Percentiles rank a stretch among this genome's conserved stretches.
Evolutionary conservation across 2,888 invertebrate genomes (phyloP).

Genomic region (Acleris holmiana): DNA sequence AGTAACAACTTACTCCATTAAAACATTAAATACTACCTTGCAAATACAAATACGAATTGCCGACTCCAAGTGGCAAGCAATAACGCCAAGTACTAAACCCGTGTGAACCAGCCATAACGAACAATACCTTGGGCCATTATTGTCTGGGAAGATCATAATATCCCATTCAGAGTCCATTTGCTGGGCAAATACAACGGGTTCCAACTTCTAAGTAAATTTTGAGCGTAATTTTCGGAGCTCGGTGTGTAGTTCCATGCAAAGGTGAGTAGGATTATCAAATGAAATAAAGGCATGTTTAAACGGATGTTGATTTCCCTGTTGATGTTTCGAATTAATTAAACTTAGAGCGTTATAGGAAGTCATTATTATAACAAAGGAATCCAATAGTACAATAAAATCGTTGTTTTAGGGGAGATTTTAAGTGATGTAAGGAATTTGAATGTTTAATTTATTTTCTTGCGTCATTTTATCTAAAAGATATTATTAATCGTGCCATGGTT

Average conservation of each 20-base stretch:
- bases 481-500: no score
- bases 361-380: neutral
- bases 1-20: no score
- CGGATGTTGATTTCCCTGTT: neutral
- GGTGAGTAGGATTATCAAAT: constrained; percentile 5
- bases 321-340: constrained; percentile 5
- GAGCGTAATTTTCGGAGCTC: neutral
- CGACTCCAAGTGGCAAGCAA: no score
- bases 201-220: constrained; percentile 11
- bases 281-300: constrained; percentile 4
- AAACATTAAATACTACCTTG: no score
- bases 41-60: no score
- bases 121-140: constrained; percentile 20
- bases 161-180: neutral
- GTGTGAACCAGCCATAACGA: neutral
- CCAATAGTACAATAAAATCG: neutral
- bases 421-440: no score
- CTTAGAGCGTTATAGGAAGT: neutral
- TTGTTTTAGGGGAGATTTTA: no score
- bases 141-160: constrained; percentile 9
- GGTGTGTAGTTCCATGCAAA: neutral
- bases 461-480: no score
- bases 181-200: neutral
- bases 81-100: no score
- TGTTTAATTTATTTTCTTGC: no score